Evolutionary conservation across 2,113 vertebrate species (phyloP).

Genomic region (Uria aalge): DNA sequence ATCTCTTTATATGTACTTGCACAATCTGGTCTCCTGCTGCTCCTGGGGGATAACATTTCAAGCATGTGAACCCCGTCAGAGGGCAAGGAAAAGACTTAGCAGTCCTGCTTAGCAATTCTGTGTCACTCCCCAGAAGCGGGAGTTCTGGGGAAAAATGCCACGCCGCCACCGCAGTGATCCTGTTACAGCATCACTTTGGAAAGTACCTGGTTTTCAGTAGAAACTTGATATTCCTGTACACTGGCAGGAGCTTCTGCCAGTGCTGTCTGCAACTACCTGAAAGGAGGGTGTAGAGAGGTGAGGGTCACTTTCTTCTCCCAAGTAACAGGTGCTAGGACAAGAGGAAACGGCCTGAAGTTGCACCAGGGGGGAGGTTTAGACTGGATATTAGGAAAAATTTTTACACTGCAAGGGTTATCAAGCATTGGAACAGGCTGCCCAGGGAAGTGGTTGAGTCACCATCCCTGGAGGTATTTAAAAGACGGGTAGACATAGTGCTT

Average conservation of each 20-base stretch:
- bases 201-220: not conserved
- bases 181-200: not conserved
- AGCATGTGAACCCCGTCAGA: not conserved
- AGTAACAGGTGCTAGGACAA: too few relatives aligned
- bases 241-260: not conserved
- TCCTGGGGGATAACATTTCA: not conserved
- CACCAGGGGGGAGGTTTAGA: too few relatives aligned
- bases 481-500: too few relatives aligned
- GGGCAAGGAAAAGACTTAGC: not conserved
- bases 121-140: not conserved
- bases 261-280: not conserved
- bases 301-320: too few relatives aligned
- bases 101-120: not conserved
- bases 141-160: not conserved
- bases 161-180: accelerated
- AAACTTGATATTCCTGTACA: not conserved
- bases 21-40: not conserved
- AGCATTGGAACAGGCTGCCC: too few relatives aligned
- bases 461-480: too few relatives aligned
- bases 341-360: too few relatives aligned
- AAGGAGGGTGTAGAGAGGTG: too few relatives aligned
- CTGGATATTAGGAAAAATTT: too few relatives aligned
- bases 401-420: too few relatives aligned
- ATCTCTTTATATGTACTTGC: not conserved
- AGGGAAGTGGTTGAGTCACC: too few relatives aligned